phyloP scores from a whole-genome alignment of 2,797 vertebrate species.

The Catostomus latipinnis region DNA sequence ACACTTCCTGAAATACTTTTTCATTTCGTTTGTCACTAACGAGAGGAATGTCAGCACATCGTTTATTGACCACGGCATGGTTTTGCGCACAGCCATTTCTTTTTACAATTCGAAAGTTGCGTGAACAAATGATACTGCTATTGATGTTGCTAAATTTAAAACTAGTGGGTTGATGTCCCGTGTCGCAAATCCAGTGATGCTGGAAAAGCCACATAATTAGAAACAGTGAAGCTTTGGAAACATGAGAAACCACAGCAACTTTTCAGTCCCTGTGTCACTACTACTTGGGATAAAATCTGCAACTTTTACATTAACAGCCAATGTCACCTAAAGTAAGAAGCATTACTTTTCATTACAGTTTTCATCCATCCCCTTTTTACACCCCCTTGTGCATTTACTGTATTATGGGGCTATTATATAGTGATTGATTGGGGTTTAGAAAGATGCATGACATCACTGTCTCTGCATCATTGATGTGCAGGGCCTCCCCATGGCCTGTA shows the following conservation, averaged over 20 bases:
- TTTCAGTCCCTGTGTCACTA: not conserved
- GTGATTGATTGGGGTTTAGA: conserved; percentile 40
- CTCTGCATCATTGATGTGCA: conserved; percentile 38
- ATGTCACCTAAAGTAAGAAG: conserved; percentile 7
- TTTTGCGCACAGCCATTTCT: too few species aligned
- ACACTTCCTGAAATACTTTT: too few species aligned
- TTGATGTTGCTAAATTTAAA: too few species aligned
- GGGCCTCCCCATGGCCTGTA: not conserved
- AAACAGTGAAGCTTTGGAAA: not conserved
- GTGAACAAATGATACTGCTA: too few species aligned
- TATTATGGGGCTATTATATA: conserved; percentile 17
- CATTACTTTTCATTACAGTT: not conserved
- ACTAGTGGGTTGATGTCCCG: too few species aligned
- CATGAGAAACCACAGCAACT: not conserved
- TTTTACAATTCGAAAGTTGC: too few species aligned
- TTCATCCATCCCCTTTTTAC: conserved; percentile 1
- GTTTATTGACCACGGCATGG: too few species aligned
- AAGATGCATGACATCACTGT: conserved; percentile 43
- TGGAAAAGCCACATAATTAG: too few species aligned
- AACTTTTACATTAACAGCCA: not conserved
- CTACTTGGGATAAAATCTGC: not conserved
- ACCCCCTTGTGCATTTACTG: conserved; percentile 16
- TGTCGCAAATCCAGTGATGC: too few species aligned
- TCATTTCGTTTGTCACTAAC: too few species aligned
- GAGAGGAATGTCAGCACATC: too few species aligned